Evolutionary conservation across 2,113 vertebrate species (phyloP).

Genomic region (Zapus hudsonius): DNA sequence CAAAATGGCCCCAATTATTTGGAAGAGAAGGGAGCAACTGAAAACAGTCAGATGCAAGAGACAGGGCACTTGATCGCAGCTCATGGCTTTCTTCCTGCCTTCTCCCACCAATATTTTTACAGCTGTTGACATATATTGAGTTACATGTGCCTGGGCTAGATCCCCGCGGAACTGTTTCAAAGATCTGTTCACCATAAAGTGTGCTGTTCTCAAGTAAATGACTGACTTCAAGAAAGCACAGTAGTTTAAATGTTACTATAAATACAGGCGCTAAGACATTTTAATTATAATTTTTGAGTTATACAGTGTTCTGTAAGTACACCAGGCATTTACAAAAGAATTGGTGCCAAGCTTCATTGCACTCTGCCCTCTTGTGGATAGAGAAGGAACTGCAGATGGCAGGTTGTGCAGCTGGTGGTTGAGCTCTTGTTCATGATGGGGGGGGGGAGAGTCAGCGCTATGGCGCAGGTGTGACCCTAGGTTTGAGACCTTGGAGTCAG

Average conservation of each 20-base stretch:
- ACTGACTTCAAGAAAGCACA: constrained; percentile 89
- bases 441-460: too few species aligned
- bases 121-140: constrained; percentile 95
- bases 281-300: constrained; percentile 94
- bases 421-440: background rate
- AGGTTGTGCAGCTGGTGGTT: background rate
- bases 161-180: constrained; percentile 89
- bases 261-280: constrained; percentile 91
- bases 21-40: constrained; percentile 80
- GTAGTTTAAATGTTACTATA: constrained; percentile 93
- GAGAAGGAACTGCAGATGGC: constrained; percentile 84
- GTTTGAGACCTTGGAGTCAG: background rate
- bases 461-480: background rate
- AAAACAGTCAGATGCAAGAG: constrained; percentile 85
- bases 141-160: constrained; percentile 91
- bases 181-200: constrained; percentile 93
- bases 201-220: constrained; percentile 90
- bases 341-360: constrained; percentile 79
- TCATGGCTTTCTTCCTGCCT: constrained; percentile 84
- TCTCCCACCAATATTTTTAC: constrained; percentile 91
- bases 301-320: constrained; percentile 85
- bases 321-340: constrained; percentile 86
- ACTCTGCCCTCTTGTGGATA: constrained; percentile 88
- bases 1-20: constrained; percentile 90
- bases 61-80: constrained; percentile 86